These are phyloP conservation scores for Automeris io DNA, from an alignment of 2,888 invertebrate genomes.

Conservation along the genomic window DNA sequence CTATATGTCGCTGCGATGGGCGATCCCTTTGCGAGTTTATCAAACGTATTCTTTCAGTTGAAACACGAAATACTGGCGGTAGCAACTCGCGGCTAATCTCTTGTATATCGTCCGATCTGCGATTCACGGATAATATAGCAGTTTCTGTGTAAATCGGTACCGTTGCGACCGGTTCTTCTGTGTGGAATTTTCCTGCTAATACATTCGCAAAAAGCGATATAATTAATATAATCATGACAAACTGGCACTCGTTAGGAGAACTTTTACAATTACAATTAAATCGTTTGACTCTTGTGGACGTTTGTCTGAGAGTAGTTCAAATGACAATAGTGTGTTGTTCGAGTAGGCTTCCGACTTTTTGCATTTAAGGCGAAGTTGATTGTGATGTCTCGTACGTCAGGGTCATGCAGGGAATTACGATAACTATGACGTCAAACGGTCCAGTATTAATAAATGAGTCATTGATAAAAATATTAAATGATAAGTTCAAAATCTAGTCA, in stretches of 20 bases:
- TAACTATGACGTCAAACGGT: slow-evolving; percentile 6
- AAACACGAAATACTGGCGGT: neutral
- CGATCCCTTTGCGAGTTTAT: too few relatives aligned
- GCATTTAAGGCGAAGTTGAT: slow-evolving; percentile 40
- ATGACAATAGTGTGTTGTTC: slow-evolving; percentile 41
- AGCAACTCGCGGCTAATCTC: slow-evolving; percentile 11
- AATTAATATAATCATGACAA: slow-evolving; percentile 38
- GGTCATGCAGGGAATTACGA: slow-evolving; percentile 3
- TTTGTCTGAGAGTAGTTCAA: slow-evolving; percentile 40
- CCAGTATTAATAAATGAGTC: slow-evolving; percentile 2
- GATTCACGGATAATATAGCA: slow-evolving; percentile 14
- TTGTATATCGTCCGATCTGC: slow-evolving; percentile 14
- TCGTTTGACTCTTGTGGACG: slow-evolving; percentile 21
- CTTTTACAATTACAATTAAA: slow-evolving; percentile 13
- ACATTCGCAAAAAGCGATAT: slow-evolving; percentile 28
- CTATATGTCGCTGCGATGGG: neutral
- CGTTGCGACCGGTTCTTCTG: slow-evolving; percentile 27
- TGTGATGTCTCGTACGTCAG: slow-evolving; percentile 1
- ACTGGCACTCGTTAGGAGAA: slow-evolving; percentile 16
- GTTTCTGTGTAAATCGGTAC: slow-evolving; percentile 19
- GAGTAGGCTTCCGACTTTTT: slow-evolving; percentile 42
- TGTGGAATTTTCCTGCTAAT: slow-evolving; percentile 34
- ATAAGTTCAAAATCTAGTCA: neutral
- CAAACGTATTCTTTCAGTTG: neutral
- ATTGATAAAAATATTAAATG: slow-evolving; percentile 2